These are phyloP conservation scores for Pantelozetes paolii DNA, from an alignment of 2,888 invertebrate genomes.

Conservation along the genomic window DNA sequence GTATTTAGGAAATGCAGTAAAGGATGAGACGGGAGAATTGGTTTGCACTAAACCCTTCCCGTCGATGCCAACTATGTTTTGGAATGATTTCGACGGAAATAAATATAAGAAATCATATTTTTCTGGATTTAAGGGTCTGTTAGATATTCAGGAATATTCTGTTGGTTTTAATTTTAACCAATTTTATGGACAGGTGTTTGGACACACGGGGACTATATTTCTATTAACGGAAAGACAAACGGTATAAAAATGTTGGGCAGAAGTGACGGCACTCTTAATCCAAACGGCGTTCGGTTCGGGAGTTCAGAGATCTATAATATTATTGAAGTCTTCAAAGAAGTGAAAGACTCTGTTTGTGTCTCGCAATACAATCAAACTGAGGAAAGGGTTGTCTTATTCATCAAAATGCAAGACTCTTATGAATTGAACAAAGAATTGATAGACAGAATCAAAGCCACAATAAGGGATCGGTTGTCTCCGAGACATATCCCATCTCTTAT, in stretches of 20 bases:
- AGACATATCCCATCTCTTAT: constrained; percentile 59
- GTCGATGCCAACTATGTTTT: constrained; percentile 59
- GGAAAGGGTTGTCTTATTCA: constrained; percentile 59
- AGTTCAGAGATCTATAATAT: constrained; percentile 61
- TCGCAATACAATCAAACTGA: constrained; percentile 56
- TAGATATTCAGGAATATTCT: no score
- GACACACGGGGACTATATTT: constrained; percentile 60
- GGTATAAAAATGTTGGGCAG: constrained; percentile 60
- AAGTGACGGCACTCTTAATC: constrained; percentile 60
- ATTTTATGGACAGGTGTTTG: constrained; percentile 55
- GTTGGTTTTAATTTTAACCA: background rate
- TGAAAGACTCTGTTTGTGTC: constrained; percentile 59
- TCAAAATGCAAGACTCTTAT: constrained; percentile 54
- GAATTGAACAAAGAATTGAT: constrained; percentile 53
- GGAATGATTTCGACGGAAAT: constrained; percentile 55
- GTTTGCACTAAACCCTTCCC: constrained; percentile 59
- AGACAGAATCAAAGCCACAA: constrained; percentile 52
- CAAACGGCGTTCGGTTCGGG: constrained; percentile 60
- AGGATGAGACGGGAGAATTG: constrained; percentile 57
- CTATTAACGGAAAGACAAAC: constrained; percentile 55
- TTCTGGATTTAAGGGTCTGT: constrained; percentile 48
- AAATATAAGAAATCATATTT: constrained; percentile 58
- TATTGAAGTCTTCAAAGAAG: constrained; percentile 57
- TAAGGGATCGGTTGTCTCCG: constrained; percentile 56
- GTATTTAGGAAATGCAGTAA: constrained; percentile 54